Conservation (phyloP, 2,113 vertebrate species). For the Canis aureus region DNA sequence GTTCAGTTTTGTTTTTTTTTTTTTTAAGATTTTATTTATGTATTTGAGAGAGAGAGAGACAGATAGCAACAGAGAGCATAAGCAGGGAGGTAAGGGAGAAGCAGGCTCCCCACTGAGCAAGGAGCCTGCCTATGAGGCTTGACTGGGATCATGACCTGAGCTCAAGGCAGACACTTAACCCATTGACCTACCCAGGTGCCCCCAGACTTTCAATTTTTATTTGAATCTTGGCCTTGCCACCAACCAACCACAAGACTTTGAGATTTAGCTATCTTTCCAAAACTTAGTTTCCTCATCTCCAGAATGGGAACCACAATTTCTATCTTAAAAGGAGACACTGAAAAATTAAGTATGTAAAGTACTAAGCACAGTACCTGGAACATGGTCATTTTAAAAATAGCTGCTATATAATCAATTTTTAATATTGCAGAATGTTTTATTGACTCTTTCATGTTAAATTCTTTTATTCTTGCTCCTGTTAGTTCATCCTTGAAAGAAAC, state of each 20-base stretch:
- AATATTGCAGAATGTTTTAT: neutral
- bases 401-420: neutral
- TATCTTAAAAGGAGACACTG: neutral
- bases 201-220: neutral
- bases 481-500: constrained; percentile 17
- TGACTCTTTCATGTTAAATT: neutral
- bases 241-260: neutral
- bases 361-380: neutral
- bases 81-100: too few relatives aligned
- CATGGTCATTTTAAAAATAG: constrained; percentile 12
- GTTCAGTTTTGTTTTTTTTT: neutral
- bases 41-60: too few relatives aligned
- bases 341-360: constrained; percentile 55
- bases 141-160: too few relatives aligned
- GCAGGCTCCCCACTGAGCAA: too few relatives aligned
- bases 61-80: too few relatives aligned
- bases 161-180: too few relatives aligned
- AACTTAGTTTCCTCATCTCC: neutral
- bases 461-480: neutral
- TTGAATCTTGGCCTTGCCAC: neutral
- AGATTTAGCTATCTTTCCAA: neutral
- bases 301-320: neutral
- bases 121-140: too few relatives aligned
- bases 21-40: too few relatives aligned
- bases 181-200: too few relatives aligned